Base-by-base conservation (phyloP, 2,797 vertebrate species). In the Pygocentrus nattereri region DNA sequence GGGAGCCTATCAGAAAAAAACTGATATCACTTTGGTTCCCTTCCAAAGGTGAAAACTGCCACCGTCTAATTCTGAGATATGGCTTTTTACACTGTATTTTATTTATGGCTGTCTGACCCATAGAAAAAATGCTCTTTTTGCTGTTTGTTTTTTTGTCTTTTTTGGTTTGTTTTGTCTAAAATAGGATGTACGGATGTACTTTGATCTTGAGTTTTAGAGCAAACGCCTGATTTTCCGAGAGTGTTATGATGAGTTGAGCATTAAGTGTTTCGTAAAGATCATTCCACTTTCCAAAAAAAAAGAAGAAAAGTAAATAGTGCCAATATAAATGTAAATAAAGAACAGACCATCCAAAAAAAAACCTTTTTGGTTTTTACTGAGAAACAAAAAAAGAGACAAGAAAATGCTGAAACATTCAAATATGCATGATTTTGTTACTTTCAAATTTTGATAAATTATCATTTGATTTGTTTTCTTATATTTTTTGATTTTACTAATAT, bases 401-500 rank as follows among this genome's bases (percentile, higher is more conserved):
- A 31, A 62, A 62, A 82, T 77, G 80, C 81, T 75, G 44, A 79
- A 87, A 91, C 89, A 87, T 91, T 88, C 86, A 91, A 91, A 93
- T 90, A 92, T 93, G 94, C 94, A 96, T 95, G 93, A 90, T 93
- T 94, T 94, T 94, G 87, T 95, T 94, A 94, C 90, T 93, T 94
- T 94, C 91, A 91, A 90, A 93, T 92, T 94, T 92, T 92, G 91
- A 92, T 93, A 93, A 85, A 82, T 83, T 84, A 80, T 78, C 84
- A 62, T 81, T 87, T 78, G 52, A 84, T 80, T 87, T 92, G 91
- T 31, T 93, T 94, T 93, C 88, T 87, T 85, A 90, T 92, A 87
- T 85, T 62, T 62, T 92, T 91, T 82, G 80, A 86, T 92, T 94
- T 93, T 81, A 90, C 89, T 93, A 93, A 93, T 93, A 94, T 94